Evolutionary conservation across 2,113 vertebrate species (phyloP), one percentile per base, ranked within the genome.

Genomic region (Loxodonta africana): DNA sequence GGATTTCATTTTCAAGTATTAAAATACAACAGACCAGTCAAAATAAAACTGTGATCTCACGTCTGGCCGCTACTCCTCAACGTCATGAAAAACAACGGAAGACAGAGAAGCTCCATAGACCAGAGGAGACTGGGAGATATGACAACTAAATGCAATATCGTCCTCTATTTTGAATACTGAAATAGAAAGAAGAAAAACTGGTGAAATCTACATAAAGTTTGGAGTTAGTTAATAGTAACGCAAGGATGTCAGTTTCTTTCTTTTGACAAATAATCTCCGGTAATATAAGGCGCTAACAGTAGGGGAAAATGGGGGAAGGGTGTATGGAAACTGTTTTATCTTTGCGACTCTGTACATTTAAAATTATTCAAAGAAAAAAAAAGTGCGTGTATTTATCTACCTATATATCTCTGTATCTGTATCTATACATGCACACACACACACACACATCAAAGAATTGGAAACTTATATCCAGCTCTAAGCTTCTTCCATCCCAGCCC

Each of bases 21-120:
- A 69, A 88, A 69, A 41, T 46, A 46, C 4, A 44, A 65, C 18
- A 83, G 74, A 46, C 30, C 17, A 62, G 20, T 81, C 26, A 88
- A 91, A 77, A 93, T 12, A 69, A 93, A 89, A 91, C 57, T 28
- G 62, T 85, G 78, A 73, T 28, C 37, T 87, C 71, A 57, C 20
- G 62, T 41, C 20, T 84, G 11, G 51, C 6, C 23, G 57, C 37
- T 5, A 78, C 15, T 83, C 11, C 8, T 48, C 6, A 41, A 48
- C 5, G 37, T 63, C 69, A 86, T 44, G 69, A 85, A 80, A 82
- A 44, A 60, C 3, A 83, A 83, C 3, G 10, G 8, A 88, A 91
- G 46, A 63, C 30, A 65, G 30, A 86, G 44, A 83, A 91, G 37
- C 18, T 85, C 18, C 30, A 86, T 0, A 28, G 33, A 48, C 11